A percentile compares a stretch with the other conserved stretches of the same genome.
phyloP scores from a whole-genome alignment of 1,140 invertebrate species.

The Heterodera schachtii region DNA sequence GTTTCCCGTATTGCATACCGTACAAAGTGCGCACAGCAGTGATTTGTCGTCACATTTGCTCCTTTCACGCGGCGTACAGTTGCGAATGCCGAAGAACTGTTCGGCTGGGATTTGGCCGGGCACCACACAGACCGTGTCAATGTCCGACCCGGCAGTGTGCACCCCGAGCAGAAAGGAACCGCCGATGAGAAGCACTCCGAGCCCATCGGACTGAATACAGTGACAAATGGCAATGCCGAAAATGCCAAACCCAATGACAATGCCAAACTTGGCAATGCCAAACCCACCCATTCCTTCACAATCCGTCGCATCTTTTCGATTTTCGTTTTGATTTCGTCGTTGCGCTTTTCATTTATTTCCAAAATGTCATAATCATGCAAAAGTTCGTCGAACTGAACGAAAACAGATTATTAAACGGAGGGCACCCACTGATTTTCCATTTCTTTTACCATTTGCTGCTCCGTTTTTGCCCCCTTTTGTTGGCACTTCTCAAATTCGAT shows the following conservation, averaged over 20 bases:
- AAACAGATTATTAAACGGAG: neutral
- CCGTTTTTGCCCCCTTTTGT: neutral
- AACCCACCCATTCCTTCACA: neutral
- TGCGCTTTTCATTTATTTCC: neutral
- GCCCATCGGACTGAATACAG: neutral
- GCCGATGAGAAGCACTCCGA: neutral
- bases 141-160: neutral
- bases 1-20: too few relatives aligned
- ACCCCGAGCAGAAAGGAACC: neutral
- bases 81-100: neutral
- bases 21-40: neutral
- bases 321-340: neutral
- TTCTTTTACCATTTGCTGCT: neutral
- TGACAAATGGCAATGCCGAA: too few relatives aligned
- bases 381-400: neutral
- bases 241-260: neutral
- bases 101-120: neutral
- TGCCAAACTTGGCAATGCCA: neutral
- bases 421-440: too few relatives aligned
- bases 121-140: neutral
- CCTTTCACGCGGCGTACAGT: neutral
- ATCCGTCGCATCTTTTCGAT: neutral
- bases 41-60: neutral
- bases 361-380: neutral
- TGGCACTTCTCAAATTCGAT: neutral